phyloP scores from a whole-genome alignment of 1,140 invertebrate species.

The Epicauta chinensis region DNA sequence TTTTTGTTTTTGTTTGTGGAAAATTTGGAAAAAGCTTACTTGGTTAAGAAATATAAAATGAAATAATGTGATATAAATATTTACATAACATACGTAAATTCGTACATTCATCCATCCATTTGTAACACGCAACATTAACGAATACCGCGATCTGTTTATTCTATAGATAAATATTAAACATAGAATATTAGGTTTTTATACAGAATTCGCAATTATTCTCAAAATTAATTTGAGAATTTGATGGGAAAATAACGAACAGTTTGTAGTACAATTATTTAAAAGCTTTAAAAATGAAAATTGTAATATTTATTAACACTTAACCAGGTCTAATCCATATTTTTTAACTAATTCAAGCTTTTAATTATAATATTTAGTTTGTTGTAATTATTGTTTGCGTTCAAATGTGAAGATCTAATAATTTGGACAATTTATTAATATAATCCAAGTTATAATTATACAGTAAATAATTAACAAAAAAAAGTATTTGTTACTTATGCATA shows the following conservation, averaged over 20 bases:
- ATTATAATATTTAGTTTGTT: constrained; percentile 3
- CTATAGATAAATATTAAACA: constrained; percentile 3
- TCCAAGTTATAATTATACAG: constrained; percentile 25
- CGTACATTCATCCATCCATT: constrained; percentile 7
- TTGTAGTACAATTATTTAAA: constrained; percentile 15
- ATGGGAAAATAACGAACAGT: no score
- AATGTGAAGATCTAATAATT: constrained; percentile 15
- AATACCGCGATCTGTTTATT: no score
- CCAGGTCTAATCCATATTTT: constrained; percentile 9
- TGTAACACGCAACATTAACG: constrained; percentile 4
- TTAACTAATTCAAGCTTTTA: constrained; percentile 16
- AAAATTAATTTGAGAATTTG: no score
- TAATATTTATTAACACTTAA: constrained; percentile 8
- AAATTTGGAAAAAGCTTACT: constrained; percentile 7
- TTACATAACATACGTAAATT: constrained; percentile 7
- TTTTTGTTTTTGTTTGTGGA: no score
- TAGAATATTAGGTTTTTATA: constrained; percentile 16
- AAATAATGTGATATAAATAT: constrained; percentile 11
- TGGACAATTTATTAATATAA: constrained; percentile 13
- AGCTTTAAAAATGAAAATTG: constrained; percentile 3
- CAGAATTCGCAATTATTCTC: constrained; percentile 4
- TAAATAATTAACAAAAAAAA: constrained; percentile 34
- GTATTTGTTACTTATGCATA: constrained; percentile 38
- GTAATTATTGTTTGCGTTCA: neutral
- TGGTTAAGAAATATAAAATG: constrained; percentile 14